Evolutionary conservation across 2,797 vertebrate species (phyloP).

Genomic region (Trachops cirrhosus): DNA sequence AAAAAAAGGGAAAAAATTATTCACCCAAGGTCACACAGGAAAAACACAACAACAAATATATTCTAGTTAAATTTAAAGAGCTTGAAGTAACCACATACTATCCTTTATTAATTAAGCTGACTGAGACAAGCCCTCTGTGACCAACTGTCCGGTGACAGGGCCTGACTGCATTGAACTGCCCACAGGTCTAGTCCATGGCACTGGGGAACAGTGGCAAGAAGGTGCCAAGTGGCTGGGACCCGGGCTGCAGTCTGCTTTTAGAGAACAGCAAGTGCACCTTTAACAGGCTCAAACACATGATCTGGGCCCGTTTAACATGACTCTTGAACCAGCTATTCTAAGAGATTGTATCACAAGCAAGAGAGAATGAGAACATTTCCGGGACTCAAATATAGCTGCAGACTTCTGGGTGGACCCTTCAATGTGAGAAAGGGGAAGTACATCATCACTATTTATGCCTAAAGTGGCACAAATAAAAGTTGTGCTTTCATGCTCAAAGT

Average conservation of each 20-base stretch:
- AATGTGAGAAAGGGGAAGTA: constrained; percentile 50
- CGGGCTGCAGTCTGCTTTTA: constrained; percentile 43
- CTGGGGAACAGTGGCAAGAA: not conserved
- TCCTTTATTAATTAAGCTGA: constrained; percentile 29
- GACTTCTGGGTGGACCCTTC: constrained; percentile 46
- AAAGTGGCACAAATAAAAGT: constrained; percentile 49
- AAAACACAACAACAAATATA: no score
- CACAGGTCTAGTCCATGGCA: not conserved
- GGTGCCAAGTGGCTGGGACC: constrained; percentile 20
- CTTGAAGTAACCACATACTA: not conserved
- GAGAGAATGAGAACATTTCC: constrained; percentile 69
- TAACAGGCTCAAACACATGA: constrained; percentile 20
- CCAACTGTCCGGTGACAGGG: not conserved
- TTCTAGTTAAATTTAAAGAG: constrained; percentile 58
- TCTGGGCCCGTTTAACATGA: not conserved
- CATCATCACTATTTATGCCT: constrained; percentile 50
- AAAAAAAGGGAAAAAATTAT: no score
- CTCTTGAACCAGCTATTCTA: constrained; percentile 25
- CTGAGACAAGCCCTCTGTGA: not conserved
- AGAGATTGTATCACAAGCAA: constrained; percentile 58
- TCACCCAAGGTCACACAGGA: no score
- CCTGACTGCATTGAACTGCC: not conserved
- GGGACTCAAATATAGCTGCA: constrained; percentile 20
- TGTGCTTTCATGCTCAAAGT: constrained; percentile 36
- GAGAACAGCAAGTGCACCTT: constrained; percentile 34